Conservation (phyloP, 2,113 vertebrate species). For the Calypte anna region DNA sequence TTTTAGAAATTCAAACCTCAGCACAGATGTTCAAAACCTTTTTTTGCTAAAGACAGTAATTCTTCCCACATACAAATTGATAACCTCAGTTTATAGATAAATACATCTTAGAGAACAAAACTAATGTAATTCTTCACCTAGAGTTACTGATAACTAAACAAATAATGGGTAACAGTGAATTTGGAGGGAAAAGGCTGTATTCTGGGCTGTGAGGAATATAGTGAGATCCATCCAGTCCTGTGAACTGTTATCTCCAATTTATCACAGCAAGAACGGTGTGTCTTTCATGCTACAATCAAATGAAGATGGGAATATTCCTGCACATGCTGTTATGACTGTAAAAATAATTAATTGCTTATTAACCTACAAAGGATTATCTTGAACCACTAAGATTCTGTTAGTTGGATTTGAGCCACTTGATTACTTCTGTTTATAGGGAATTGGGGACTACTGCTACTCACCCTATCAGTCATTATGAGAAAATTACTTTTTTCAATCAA, state of each 20-base stretch:
- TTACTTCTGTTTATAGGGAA: constrained; percentile 5
- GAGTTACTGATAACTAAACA: neutral
- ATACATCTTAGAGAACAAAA: neutral
- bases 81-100: neutral
- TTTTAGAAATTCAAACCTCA: neutral
- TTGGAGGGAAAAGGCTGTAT: neutral
- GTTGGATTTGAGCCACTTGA: neutral
- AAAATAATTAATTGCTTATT: constrained; percentile 44
- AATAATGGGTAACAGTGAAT: neutral
- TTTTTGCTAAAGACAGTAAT: neutral
- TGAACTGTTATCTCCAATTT: neutral
- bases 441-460: neutral
- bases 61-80: neutral
- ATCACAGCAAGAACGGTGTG: neutral
- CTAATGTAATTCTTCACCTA: neutral
- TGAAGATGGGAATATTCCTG: neutral
- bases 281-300: neutral
- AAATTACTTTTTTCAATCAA: neutral
- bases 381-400: neutral
- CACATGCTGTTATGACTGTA: neutral
- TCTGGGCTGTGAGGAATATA: neutral
- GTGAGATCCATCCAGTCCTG: neutral
- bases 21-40: neutral
- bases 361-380: neutral
- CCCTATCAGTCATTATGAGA: neutral